Percentiles rank a stretch among this genome's conserved stretches.
These are phyloP conservation scores for Criorhina ranunculi DNA, from an alignment of 2,888 invertebrate genomes.

Conservation along the genomic window DNA sequence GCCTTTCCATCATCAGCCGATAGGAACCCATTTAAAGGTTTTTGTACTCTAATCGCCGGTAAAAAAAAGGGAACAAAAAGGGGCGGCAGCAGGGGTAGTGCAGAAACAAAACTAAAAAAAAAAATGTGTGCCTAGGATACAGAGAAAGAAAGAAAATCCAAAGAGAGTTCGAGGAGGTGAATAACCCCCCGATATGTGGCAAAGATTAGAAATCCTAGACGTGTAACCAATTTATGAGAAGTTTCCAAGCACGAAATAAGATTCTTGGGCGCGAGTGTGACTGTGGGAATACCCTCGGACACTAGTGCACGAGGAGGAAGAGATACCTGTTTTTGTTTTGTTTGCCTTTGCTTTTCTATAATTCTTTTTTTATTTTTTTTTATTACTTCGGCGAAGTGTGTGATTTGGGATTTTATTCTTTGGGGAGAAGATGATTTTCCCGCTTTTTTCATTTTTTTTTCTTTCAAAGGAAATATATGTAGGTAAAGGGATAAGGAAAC, in stretches of 20 bases:
- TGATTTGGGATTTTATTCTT: constrained; percentile 30
- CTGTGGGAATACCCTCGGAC: constrained; percentile 68
- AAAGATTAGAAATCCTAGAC: constrained; percentile 75
- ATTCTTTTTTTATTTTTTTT: constrained; percentile 1
- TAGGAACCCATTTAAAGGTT: constrained; percentile 52
- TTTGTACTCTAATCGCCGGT: constrained; percentile 34
- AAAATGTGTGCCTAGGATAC: constrained; percentile 64
- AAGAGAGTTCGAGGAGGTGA: constrained; percentile 60
- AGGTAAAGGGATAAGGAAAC: neutral
- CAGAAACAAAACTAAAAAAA: neutral
- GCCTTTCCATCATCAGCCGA: constrained; percentile 56
- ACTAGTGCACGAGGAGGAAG: constrained; percentile 35
- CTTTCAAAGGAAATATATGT: neutral
- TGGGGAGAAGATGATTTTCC: constrained; percentile 22
- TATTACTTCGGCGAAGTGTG: constrained; percentile 14
- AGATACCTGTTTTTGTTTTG: constrained; percentile 62
- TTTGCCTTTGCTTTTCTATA: constrained; percentile 15
- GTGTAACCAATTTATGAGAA: constrained; percentile 71
- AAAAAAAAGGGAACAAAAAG: constrained; percentile 27
- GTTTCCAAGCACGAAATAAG: constrained; percentile 49
- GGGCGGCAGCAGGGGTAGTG: neutral
- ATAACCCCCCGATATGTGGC: constrained; percentile 56
- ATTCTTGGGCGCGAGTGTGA: constrained; percentile 54
- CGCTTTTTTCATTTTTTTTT: constrained; percentile 38
- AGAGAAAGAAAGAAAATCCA: constrained; percentile 36